Base-by-base conservation (phyloP, 1,140 invertebrate species). In the Lasaia peninsularis region DNA sequence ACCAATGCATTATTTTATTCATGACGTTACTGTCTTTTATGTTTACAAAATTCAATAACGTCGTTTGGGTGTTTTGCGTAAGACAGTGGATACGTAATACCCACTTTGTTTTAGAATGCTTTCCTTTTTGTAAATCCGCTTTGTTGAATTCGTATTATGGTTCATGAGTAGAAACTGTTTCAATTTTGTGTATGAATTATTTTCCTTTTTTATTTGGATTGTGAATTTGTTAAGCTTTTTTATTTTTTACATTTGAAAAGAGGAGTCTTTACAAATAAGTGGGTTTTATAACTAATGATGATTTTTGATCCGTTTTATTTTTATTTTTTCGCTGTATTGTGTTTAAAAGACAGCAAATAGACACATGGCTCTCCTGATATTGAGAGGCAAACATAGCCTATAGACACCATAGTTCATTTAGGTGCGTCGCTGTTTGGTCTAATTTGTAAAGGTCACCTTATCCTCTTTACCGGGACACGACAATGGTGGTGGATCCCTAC, bases 91-190 rank as follows among this genome's bases (percentile, higher is more conserved):
- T 32, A 52, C 51, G 32, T 66, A 66, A 63, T 62, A 66, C 60
- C 63, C 57, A 60, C 64, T 63, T 67, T 63, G 57, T 63, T 67
- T 55, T 44, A 51, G 54, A 63, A 63, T 63, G 64, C 55, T 67
- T 67, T 67, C 57, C 52, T 51, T 65, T 61, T 61, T 62, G 60
- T 60, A 67, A 67, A 67, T 56, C 64, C 57, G 60, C 61, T 67
- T 67, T 44, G 64, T 62, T 63, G 60, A 67, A 60, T 63, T 58
- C 40, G 50, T 52, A 67, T 63, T 50, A 60, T 44, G 40, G 40
- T 44, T 9, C 40, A 20, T 44, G 40, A 44, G 18, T 44, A 44
- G 37, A 44, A 44, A 16, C 40, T 48, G 24, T 48, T 48, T 21
- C 18, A 21, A 21, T 48, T 48, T 48, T 21, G 40, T 48, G 18